phyloP scores from a whole-genome alignment of 1,140 invertebrate genomes.

The Protaetia brevitarsis region DNA sequence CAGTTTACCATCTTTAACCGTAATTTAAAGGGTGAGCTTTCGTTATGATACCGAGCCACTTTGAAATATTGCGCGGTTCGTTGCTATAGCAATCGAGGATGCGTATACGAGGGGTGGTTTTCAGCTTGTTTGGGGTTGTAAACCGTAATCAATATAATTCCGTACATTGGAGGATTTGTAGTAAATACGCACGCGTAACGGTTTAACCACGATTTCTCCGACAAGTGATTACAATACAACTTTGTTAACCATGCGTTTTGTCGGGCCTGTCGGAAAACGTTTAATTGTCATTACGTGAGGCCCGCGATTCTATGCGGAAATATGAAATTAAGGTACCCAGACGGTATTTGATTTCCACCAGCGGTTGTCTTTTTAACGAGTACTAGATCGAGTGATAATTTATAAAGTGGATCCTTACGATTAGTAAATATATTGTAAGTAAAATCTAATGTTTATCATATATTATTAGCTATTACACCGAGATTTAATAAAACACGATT shows the following conservation, averaged over 20 bases:
- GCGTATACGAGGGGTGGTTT: constrained; percentile 16
- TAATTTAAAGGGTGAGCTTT: too few species aligned
- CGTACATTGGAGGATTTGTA: not conserved
- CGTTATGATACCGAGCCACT: not conserved
- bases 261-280: not conserved
- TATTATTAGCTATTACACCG: too few species aligned
- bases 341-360: too few species aligned
- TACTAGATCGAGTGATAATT: too few species aligned
- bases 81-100: constrained; percentile 3
- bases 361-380: too few species aligned
- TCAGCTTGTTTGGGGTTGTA: constrained; percentile 11
- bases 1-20: too few species aligned
- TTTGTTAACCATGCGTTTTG: constrained; percentile 10
- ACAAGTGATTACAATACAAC: not conserved
- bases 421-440: too few species aligned
- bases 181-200: constrained; percentile 8
- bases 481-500: too few species aligned
- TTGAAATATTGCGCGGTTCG: not conserved
- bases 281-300: not conserved
- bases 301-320: not conserved
- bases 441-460: too few species aligned
- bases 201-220: constrained; percentile 6
- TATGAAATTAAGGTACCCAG: not conserved
- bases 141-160: constrained; percentile 15
- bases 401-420: too few species aligned